Evolutionary conservation across 2,797 vertebrate species (phyloP).

Genomic region (Rhinichthys osculus): DNA sequence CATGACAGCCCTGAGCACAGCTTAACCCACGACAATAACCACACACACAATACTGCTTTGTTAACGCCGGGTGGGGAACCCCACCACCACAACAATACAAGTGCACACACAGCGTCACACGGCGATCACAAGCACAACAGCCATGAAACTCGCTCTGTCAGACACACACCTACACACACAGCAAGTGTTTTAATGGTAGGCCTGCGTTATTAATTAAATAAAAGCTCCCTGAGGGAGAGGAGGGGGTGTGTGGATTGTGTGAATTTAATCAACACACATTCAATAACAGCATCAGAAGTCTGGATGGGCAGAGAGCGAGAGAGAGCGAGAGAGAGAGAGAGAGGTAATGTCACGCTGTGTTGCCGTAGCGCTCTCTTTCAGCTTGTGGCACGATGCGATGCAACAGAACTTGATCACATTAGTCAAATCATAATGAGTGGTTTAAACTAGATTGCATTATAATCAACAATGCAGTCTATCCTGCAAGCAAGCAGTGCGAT

Average conservation of each 20-base stretch:
- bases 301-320: slow-evolving; percentile 9
- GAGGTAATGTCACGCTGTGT: background rate
- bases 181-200: slow-evolving; percentile 44
- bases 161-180: slow-evolving; percentile 44
- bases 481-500: background rate
- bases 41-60: slow-evolving; percentile 50
- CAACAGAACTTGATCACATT: slow-evolving; percentile 10
- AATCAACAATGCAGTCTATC: background rate
- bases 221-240: slow-evolving; percentile 38
- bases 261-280: slow-evolving; percentile 48
- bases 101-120: slow-evolving; percentile 38
- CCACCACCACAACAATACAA: slow-evolving; percentile 21
- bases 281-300: slow-evolving; percentile 24
- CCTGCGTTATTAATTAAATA: slow-evolving; percentile 54
- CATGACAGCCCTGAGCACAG: slow-evolving; percentile 18
- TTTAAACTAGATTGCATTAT: background rate
- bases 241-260: slow-evolving; percentile 21
- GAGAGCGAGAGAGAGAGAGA: slow-evolving; percentile 17
- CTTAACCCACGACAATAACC: slow-evolving; percentile 31
- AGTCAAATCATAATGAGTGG: slow-evolving; percentile 6
- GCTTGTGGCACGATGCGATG: background rate
- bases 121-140: slow-evolving; percentile 23
- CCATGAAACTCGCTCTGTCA: slow-evolving; percentile 25
- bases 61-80: slow-evolving; percentile 51
- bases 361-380: background rate